Percentiles rank a stretch among this genome's conserved stretches.
These are phyloP conservation scores for Mesopsocus fuscifrons DNA, from an alignment of 2,888 invertebrate species.

Conservation along the genomic window DNA sequence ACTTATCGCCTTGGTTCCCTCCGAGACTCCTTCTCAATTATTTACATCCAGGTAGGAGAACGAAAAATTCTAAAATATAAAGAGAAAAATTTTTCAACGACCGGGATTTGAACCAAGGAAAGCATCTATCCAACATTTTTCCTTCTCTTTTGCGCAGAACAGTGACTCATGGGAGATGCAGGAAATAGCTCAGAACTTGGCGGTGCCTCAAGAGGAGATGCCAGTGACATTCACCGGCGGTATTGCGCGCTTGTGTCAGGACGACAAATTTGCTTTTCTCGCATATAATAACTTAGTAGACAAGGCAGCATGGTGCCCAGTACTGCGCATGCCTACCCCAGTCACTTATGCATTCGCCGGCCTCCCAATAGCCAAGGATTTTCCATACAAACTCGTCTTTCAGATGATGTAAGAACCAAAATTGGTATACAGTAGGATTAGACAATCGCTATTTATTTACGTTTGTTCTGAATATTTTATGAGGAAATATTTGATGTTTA, in stretches of 20 bases:
- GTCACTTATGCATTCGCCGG: background rate
- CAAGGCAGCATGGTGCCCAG: background rate
- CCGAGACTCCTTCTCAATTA: background rate
- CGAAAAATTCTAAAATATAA: too few relatives aligned
- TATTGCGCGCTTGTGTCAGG: background rate
- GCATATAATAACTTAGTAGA: background rate
- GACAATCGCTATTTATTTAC: too few relatives aligned
- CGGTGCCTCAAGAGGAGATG: background rate
- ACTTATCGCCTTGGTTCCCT: background rate
- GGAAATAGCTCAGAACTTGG: background rate
- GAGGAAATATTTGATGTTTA: too few relatives aligned
- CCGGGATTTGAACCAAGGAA: too few relatives aligned
- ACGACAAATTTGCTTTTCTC: background rate
- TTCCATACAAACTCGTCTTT: background rate
- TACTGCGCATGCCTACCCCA: background rate
- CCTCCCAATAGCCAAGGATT: background rate
- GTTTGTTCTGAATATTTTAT: too few relatives aligned
- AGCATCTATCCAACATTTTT: too few relatives aligned
- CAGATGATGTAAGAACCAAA: background rate
- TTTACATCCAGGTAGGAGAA: too few relatives aligned
- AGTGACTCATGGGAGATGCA: background rate
- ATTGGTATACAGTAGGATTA: too few relatives aligned
- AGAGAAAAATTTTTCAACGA: too few relatives aligned
- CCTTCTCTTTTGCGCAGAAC: too few relatives aligned
- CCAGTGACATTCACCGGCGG: background rate